Base-by-base conservation (phyloP, 2,888 invertebrate genomes). In the Lapara coniferarum region DNA sequence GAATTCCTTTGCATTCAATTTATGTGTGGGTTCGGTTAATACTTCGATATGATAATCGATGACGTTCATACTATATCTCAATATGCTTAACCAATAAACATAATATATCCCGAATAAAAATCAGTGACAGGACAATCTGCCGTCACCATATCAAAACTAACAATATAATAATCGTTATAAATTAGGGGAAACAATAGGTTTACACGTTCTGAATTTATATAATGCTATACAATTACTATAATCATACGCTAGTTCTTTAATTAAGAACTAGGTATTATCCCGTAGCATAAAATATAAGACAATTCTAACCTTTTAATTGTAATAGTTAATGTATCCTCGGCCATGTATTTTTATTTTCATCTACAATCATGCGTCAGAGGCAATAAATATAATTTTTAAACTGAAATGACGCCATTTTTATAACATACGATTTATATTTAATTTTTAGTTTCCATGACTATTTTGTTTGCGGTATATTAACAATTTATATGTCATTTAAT, bases 291-390 rank as follows among this genome's bases (percentile, higher is more conserved):
- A 59, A 46, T 16, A 46, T 46, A 59, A 59, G 10, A 44, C n/a
- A 44, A 44, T 44, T 58, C n/a, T 59, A 59, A 46, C 59, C n/a
- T 59, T 10, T 44, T 46, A 16, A 46, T n/a, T 16, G 14, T 58
- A 58, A 44, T 13, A 49, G 12, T 12, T 63, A 63, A 13, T 49
- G 63, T 49, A 19, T 46, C 46, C 59, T 63, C 49, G 12, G 13
- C 19, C 49, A 19, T 63, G 6, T 63, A 63, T 49, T 63, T 63
- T 49, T 46, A 46, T 63, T 63, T 63, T 63, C 16, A 16, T 63
- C 46, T 63, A 49, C 19, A 19, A 19, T 13, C 49, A 49, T 63
- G 49, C 49, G 63, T 46, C 46, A 59, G 59, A 59, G 59, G 63
- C 63, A 55, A 4, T 49, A 63, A 49, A 19, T 19, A 12, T 63